Base-by-base conservation (phyloP, 2,797 vertebrate genomes). In the Melanitta fusca region DNA sequence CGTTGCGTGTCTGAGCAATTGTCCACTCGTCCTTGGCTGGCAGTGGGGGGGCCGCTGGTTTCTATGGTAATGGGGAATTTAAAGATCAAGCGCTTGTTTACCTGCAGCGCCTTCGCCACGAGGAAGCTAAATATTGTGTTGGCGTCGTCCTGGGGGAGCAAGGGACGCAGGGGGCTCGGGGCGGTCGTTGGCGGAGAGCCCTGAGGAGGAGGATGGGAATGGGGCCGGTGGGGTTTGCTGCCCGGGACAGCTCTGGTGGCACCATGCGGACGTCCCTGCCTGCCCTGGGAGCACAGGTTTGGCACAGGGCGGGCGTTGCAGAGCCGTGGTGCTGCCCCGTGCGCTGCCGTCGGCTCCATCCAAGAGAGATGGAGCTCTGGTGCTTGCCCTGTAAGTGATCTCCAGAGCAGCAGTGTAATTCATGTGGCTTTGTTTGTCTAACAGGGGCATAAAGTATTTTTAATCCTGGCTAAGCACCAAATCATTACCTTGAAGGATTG, bases 291-390 rank as follows among this genome's bases (percentile, higher is more conserved):
- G 53, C 51, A 4, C 2, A 27, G 69, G 49, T 78, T 41, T 6
- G 51, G 47, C 47, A 24, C 47, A 49, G 22, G 12, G 24, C 1
- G 24, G 47, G 47, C 0, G 12, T 13, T 25, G 13, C 13, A 7
- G n/a, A 41, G 83, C 36, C 0, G 0, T 0, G 4, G 41, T 4
- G 10, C 10, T n/a, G 53, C 68, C 1, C 0, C 27, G 6, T 2
- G 0, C 1, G 11, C 73, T 62, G 20, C 86, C 3, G 20, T 49
- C 25, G 41, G 27, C 54, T 57, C 45, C 13, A 1, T 77, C 68
- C 17, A 2, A 3, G 34, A 34, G 43, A 1, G 16, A 21, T 3
- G 8, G 58, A 66, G 84, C 85, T 88, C 57, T 34, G 27, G 17
- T 3, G 18, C 25, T 77, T 36, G 38, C 66, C 20, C 0, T 1